Conservation (phyloP, 2,888 invertebrate species). For the Dynastes hyllus region DNA sequence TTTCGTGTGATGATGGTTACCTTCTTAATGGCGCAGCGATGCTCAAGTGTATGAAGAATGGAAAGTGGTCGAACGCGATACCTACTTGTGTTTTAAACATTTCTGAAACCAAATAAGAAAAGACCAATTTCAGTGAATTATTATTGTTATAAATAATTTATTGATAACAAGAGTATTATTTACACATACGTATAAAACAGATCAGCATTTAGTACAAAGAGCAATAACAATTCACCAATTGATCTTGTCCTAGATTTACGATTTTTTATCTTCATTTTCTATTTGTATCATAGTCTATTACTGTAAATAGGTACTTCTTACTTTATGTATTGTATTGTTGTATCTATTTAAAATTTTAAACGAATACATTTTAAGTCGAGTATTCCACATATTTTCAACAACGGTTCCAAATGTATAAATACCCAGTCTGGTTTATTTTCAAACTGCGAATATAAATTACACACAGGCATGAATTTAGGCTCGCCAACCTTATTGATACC, state of each 20-base stretch:
- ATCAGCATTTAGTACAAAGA: constrained; percentile 3
- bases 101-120: constrained; percentile 20
- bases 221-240: not conserved
- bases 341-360: not conserved
- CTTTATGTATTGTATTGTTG: not conserved
- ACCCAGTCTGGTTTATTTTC: not conserved
- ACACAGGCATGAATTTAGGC: not conserved
- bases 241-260: not conserved
- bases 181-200: not conserved
- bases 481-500: not conserved
- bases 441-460: not conserved
- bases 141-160: not conserved
- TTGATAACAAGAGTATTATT: not conserved
- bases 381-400: not conserved
- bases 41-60: constrained; percentile 85
- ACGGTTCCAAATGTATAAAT: not conserved
- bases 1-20: constrained; percentile 87
- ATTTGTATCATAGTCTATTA: constrained; percentile 5
- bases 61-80: constrained; percentile 91
- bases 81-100: constrained; percentile 77
- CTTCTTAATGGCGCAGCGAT: constrained; percentile 84
- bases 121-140: not conserved
- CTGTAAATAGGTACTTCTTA: not conserved
- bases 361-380: not conserved
- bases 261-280: not conserved